Conservation (phyloP, 1,140 invertebrate genomes). For the Helicoverpa armigera region DNA sequence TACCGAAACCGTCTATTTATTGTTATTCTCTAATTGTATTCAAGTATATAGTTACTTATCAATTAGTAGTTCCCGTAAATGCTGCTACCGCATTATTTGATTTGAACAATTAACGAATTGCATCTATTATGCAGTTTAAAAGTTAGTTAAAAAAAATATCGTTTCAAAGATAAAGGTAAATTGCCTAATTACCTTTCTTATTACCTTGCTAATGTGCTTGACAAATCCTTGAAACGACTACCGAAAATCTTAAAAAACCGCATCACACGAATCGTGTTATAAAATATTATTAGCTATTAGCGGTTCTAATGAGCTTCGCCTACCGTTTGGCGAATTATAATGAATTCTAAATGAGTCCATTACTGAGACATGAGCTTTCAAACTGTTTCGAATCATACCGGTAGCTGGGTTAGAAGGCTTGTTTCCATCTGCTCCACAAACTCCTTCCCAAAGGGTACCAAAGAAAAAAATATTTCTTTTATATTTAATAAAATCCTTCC, state of each 20-base stretch:
- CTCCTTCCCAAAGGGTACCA: too few species aligned
- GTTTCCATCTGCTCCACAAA: too few species aligned
- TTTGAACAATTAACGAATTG: not conserved
- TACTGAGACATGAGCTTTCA: conserved; percentile 25
- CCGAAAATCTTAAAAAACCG: not conserved
- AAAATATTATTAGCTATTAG: conserved; percentile 6
- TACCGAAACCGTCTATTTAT: not conserved
- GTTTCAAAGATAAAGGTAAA: not conserved
- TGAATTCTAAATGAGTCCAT: conserved; percentile 22
- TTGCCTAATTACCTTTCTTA: not conserved
- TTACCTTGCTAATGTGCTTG: not conserved
- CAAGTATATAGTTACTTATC: not conserved
- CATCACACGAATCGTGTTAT: not conserved
- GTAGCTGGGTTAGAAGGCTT: conserved; percentile 19
- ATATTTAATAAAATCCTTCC: too few species aligned
- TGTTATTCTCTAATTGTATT: not conserved
- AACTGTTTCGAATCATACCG: not conserved
- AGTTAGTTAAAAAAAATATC: not conserved
- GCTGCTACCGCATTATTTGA: not conserved
- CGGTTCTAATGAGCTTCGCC: not conserved
- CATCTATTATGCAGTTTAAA: not conserved
- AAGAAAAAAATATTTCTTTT: too few species aligned
- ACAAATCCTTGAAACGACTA: not conserved
- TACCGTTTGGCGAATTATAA: conserved; percentile 7
- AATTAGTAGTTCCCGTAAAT: not conserved